These are phyloP conservation scores for Nomada lathburiana DNA, from an alignment of 2,888 invertebrate genomes.

Conservation along the genomic window DNA sequence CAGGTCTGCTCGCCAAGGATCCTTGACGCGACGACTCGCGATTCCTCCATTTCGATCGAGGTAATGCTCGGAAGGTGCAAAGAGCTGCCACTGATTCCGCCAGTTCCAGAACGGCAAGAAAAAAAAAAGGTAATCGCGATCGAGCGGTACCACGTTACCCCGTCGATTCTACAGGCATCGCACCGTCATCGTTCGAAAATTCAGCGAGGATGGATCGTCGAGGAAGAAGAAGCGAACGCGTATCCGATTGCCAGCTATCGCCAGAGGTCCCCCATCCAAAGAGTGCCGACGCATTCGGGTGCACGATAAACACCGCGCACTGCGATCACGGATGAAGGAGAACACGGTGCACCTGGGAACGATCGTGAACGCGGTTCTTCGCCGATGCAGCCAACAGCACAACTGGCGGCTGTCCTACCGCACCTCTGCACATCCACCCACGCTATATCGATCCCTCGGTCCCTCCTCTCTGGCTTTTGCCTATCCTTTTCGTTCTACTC, in stretches of 20 bases:
- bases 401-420: conserved; percentile 77
- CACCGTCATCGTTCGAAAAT: conserved; percentile 20
- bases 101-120: conserved; percentile 1
- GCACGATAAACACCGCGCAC: conserved; percentile 16
- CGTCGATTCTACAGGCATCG: neutral
- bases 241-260: conserved; percentile 1
- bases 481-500: conserved; percentile 19
- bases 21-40: neutral
- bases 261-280: conserved; percentile 12
- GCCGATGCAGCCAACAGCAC: conserved; percentile 74
- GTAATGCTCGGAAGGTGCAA: conserved; percentile 1
- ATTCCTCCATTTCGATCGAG: neutral
- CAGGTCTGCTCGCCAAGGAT: neutral
- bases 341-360: neutral
- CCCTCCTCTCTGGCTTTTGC: conserved; percentile 69
- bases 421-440: conserved; percentile 82
- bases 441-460: conserved; percentile 82
- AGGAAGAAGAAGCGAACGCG: conserved; percentile 7
- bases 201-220: conserved; percentile 9
- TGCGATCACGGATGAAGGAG: conserved; percentile 3
- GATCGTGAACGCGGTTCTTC: conserved; percentile 57
- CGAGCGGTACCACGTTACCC: neutral
- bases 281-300: conserved; percentile 7
- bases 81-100: conserved; percentile 24
- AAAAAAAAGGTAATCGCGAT: neutral